These are phyloP conservation scores for Atherix ibis DNA, from an alignment of 2,888 invertebrate species.

Conservation along the genomic window DNA sequence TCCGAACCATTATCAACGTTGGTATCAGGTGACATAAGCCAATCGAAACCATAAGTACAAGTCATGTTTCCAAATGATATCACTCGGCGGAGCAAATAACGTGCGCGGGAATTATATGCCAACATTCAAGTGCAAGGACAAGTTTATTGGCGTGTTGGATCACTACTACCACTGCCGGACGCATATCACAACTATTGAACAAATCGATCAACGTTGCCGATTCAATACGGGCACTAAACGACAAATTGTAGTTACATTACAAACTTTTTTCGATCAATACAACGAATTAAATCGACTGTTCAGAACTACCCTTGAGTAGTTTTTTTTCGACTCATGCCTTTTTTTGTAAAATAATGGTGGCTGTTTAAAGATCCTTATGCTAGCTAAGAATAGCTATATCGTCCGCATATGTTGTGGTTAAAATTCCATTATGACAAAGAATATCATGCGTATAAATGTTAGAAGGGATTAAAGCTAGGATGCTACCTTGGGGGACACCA, in stretches of 20 bases:
- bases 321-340: too few relatives aligned
- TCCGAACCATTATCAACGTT: slow-evolving; percentile 21
- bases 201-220: slow-evolving; percentile 12
- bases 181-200: too few relatives aligned
- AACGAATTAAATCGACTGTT: slow-evolving; percentile 18
- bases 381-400: too few relatives aligned
- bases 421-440: too few relatives aligned
- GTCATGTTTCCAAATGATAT: slow-evolving; percentile 15
- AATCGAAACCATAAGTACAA: slow-evolving; percentile 14
- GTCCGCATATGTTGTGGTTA: too few relatives aligned
- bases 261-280: slow-evolving; percentile 14
- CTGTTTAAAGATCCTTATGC: too few relatives aligned
- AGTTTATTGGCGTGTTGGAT: slow-evolving; percentile 14
- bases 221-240: slow-evolving; percentile 13
- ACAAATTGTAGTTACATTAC: slow-evolving; percentile 14
- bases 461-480: too few relatives aligned
- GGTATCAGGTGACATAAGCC: slow-evolving; percentile 13
- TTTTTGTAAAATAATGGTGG: too few relatives aligned
- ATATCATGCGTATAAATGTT: too few relatives aligned
- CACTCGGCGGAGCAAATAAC: slow-evolving; percentile 13
- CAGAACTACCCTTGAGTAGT: too few relatives aligned
- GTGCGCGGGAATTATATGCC: slow-evolving; percentile 10
- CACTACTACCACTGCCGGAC: slow-evolving; percentile 11
- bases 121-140: slow-evolving; percentile 12
- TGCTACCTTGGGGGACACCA: too few relatives aligned